phyloP scores from a whole-genome alignment of 2,113 vertebrate species.

The Paradoxurus hermaphroditus region DNA sequence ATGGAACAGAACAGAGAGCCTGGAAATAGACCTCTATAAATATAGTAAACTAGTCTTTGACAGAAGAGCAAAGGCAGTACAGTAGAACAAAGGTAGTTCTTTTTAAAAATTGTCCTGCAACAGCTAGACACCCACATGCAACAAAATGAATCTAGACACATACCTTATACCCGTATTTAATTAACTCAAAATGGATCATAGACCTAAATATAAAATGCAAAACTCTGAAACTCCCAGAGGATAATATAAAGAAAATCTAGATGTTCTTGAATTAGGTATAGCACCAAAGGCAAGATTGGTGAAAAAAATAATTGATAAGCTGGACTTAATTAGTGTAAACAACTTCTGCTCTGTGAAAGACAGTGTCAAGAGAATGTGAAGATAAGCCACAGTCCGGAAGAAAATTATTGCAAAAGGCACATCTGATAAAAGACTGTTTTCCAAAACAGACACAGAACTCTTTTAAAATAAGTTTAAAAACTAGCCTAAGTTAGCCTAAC shows the following conservation, averaged over 20 bases:
- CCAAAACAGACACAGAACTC: not conserved
- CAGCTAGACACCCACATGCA: not conserved
- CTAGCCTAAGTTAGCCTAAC: too few relatives aligned
- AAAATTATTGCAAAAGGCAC: not conserved
- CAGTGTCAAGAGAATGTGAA: not conserved
- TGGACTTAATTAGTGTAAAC: not conserved
- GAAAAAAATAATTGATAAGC: not conserved
- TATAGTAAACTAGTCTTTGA: not conserved
- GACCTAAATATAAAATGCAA: not conserved
- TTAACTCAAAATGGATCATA: not conserved
- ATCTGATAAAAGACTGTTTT: not conserved
- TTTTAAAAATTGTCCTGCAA: not conserved
- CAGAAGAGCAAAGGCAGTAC: not conserved
- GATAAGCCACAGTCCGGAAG: not conserved
- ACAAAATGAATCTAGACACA: not conserved
- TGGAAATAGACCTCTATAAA: not conserved
- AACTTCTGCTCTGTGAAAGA: not conserved
- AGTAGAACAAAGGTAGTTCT: not conserved
- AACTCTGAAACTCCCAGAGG: not conserved
- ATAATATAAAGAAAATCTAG: not conserved
- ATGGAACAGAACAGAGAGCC: not conserved
- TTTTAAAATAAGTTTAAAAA: not conserved
- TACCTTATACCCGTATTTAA: not conserved
- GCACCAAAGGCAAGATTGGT: not conserved
- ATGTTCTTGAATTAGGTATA: not conserved